phyloP scores from a whole-genome alignment of 2,113 vertebrate genomes.

The Heterotis niloticus region DNA sequence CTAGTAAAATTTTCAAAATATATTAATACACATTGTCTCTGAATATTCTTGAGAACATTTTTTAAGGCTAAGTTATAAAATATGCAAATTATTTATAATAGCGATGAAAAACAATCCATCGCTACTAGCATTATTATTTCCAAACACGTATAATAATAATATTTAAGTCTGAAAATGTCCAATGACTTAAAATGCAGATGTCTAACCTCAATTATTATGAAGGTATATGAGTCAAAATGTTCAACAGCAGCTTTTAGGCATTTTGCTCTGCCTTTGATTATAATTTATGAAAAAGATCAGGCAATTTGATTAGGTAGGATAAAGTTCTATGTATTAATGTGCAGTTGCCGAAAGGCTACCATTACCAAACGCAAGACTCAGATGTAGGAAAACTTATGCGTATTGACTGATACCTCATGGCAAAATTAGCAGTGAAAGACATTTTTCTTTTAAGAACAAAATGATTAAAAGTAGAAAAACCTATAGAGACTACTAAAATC shows the following conservation, averaged over 20 bases:
- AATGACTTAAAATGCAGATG: background rate
- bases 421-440: background rate
- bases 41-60: background rate
- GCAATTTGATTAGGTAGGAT: background rate
- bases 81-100: background rate
- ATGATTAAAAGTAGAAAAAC: background rate
- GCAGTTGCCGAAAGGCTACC: background rate
- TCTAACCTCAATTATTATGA: background rate
- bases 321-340: background rate
- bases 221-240: background rate
- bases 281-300: background rate
- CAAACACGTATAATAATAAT: background rate
- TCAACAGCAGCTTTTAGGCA: background rate
- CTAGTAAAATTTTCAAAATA: conserved; percentile 34
- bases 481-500: background rate
- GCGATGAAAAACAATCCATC: background rate
- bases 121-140: background rate
- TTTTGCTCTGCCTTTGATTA: background rate
- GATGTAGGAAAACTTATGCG: background rate
- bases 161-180: background rate
- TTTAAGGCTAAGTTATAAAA: background rate
- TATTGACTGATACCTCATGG: background rate
- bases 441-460: background rate
- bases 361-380: background rate
- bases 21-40: background rate